Evolutionary conservation across 2,888 invertebrate genomes (phyloP), one percentile per base, ranked within the genome.

Genomic region (Palloptera scutellata): DNA sequence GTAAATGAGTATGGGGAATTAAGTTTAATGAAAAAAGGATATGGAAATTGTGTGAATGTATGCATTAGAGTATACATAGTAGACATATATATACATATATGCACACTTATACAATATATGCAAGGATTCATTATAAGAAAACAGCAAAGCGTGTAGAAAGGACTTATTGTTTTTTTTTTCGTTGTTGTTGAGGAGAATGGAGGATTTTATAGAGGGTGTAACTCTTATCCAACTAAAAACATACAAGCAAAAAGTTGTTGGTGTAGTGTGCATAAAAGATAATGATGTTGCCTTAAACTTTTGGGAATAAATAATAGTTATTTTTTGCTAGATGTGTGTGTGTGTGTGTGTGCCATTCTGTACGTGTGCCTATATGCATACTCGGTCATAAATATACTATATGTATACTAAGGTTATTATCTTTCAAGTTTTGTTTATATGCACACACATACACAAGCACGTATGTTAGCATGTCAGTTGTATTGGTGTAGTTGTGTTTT

Each of bases 231-330:
- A 13, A 15, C 54, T 10, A 12, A 19, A 13, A 17, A 19, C 54
- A 17, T 19, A 11, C 10, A 19, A 30, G 40, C 40, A 20, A 19
- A 30, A 40, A 20, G 48, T 45, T 60, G 52, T 62, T 17, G 53
- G 59, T 52, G 55, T 58, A 17, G 41, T 79, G 76, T 79, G 75
- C 76, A 79, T 78, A 78, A 81, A 81, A 80, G 82, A 82, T 82
- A 81, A 82, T 82, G 80, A 81, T 82, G 81, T 81, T 82, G 82
- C 79, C 79, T 79, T 79, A 76, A 81, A 82, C 81, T 82, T 82
- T 77, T 74, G 77, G 79, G 80, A 79, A 81, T 82, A 80, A 77
- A 81, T 82, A 81, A 81, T 78, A 78, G 78, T 81, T 77, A 74
- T 75, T 74, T 42, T 30, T 6, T n/a, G 42, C 3, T 60, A 45